These are phyloP conservation scores for Pangasius sanitwongsei DNA, from an alignment of 2,797 vertebrate genomes.

Conservation along the genomic window DNA sequence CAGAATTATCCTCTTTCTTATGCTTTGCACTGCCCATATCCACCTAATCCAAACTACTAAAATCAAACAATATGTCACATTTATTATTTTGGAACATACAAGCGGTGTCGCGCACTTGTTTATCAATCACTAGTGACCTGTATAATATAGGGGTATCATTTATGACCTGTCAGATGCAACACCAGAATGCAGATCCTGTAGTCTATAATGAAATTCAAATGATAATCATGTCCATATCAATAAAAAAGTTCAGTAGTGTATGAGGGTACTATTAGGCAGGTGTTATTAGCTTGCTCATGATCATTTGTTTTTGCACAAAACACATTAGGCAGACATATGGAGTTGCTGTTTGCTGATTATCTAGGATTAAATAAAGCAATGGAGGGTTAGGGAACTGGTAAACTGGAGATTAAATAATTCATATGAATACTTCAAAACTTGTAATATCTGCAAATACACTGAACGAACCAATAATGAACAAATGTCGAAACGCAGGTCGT, in stretches of 20 bases:
- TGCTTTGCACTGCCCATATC: background rate
- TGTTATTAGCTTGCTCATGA: background rate
- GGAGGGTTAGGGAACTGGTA: background rate
- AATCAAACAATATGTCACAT: background rate
- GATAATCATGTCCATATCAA: background rate
- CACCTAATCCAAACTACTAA: too few species aligned
- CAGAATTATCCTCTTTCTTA: background rate
- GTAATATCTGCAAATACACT: background rate
- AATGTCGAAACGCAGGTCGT: background rate
- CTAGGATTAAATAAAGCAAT: background rate
- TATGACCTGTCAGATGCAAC: background rate
- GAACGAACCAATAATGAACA: background rate
- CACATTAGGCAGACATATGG: background rate
- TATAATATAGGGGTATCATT: background rate
- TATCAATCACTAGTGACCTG: background rate
- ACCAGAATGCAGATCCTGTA: background rate
- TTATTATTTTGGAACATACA: background rate
- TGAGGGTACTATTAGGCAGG: background rate
- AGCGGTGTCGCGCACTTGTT: background rate
- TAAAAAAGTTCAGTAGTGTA: background rate
- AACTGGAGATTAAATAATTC: background rate
- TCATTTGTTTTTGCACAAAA: background rate
- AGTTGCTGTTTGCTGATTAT: background rate
- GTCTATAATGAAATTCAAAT: background rate
- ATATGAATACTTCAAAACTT: background rate